Percentiles rank a stretch among this genome's conserved stretches.
These are phyloP conservation scores for Choloepus didactylus DNA, from an alignment of 2,797 vertebrate species.

Conservation along the genomic window DNA sequence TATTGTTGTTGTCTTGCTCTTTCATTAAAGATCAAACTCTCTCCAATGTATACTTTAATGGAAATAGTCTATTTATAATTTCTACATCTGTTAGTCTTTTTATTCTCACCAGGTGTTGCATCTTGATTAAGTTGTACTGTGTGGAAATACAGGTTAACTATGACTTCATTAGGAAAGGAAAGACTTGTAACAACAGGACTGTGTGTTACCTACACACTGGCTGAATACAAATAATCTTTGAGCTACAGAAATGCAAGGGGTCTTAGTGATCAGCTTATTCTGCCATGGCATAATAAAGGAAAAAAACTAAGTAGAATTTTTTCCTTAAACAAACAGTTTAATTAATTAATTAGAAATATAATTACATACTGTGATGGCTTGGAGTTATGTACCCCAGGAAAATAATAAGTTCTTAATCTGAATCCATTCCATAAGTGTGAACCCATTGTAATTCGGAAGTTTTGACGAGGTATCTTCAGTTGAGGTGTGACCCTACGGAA, in stretches of 20 bases:
- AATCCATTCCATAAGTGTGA: too few relatives aligned
- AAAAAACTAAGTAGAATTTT: background rate
- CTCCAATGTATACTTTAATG: background rate
- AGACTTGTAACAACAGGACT: background rate
- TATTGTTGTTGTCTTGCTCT: background rate
- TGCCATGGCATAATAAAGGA: background rate
- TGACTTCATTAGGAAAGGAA: background rate
- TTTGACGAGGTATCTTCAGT: too few relatives aligned
- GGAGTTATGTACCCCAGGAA: too few relatives aligned
- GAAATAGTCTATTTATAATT: background rate
- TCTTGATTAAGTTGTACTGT: background rate
- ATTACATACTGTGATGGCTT: background rate
- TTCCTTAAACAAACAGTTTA: background rate
- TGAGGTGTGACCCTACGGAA: too few relatives aligned
- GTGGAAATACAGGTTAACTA: background rate
- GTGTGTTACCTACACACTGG: background rate
- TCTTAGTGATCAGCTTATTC: background rate
- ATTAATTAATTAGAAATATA: constrained; percentile 30
- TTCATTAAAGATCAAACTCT: background rate
- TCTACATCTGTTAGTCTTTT: background rate
- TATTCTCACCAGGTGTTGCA: background rate
- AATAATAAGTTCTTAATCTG: too few relatives aligned
- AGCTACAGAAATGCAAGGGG: background rate
- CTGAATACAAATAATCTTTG: background rate
- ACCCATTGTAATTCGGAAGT: too few relatives aligned